These are phyloP conservation scores for Drosophila teissieri DNA, from an alignment of 1,140 invertebrate genomes.

Conservation along the genomic window DNA sequence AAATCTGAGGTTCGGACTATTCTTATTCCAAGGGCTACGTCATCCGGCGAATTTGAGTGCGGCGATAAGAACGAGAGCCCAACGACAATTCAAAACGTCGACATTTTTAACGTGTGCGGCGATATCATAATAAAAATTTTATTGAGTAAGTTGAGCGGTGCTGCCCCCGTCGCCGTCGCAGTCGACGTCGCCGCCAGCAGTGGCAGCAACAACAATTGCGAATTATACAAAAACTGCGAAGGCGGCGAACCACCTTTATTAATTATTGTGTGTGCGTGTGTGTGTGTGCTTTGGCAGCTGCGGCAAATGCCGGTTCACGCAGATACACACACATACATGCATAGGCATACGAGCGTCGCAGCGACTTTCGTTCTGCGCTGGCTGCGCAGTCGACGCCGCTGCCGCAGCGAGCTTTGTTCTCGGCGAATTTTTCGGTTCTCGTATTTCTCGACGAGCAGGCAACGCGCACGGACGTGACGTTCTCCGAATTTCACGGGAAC, in stretches of 20 bases:
- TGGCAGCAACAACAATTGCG: constrained; percentile 53
- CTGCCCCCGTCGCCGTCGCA: constrained; percentile 12
- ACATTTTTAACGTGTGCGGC: constrained; percentile 53
- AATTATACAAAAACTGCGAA: constrained; percentile 46
- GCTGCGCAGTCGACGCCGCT: constrained; percentile 34
- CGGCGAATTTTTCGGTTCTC: constrained; percentile 61
- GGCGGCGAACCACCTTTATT: constrained; percentile 28
- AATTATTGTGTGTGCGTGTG: neutral
- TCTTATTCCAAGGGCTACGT: constrained; percentile 15
- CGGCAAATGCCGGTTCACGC: constrained; percentile 65
- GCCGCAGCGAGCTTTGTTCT: constrained; percentile 60
- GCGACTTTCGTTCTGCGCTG: constrained; percentile 41
- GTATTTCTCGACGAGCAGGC: constrained; percentile 74
- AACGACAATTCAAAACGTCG: constrained; percentile 25
- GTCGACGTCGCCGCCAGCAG: constrained; percentile 1
- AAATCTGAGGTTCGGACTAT: constrained; percentile 17
- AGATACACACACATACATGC: constrained; percentile 7
- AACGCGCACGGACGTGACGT: constrained; percentile 44
- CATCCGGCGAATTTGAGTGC: constrained; percentile 6
- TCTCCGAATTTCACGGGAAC: constrained; percentile 1
- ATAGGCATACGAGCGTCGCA: neutral
- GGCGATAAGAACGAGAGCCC: constrained; percentile 49
- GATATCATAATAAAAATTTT: constrained; percentile 84
- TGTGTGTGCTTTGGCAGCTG: constrained; percentile 42
- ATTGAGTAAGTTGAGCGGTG: constrained; percentile 81